Conservation (phyloP, 1,140 invertebrate genomes). For the Homarus americanus region DNA sequence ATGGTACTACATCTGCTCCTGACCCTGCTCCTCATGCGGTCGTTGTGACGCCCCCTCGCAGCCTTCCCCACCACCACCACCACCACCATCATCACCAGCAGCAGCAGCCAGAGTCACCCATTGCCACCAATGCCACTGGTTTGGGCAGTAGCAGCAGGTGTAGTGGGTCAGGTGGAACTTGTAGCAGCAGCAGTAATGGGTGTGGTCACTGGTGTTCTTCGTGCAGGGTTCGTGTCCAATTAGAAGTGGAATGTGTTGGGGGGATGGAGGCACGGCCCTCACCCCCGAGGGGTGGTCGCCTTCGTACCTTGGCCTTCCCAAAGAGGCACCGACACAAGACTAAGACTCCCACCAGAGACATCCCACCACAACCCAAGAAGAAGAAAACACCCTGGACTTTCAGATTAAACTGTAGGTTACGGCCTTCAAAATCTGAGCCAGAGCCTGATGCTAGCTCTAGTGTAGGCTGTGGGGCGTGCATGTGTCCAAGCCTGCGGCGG, state of each 20-base stretch:
- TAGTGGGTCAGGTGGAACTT: conserved; percentile 9
- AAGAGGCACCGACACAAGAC: conserved; percentile 65
- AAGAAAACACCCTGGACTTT: conserved; percentile 74
- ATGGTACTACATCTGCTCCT: conserved; percentile 37
- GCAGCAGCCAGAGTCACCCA: conserved; percentile 33
- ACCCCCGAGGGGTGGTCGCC: conserved; percentile 29
- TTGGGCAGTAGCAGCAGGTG: conserved; percentile 9
- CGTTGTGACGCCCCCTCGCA: conserved; percentile 54
- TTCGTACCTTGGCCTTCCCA: conserved; percentile 66
- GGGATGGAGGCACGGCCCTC: conserved; percentile 49
- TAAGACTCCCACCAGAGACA: conserved; percentile 59
- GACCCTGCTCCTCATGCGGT: conserved; percentile 32
- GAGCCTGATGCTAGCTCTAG: conserved; percentile 42
- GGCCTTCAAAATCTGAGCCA: conserved; percentile 55
- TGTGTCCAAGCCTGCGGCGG: conserved; percentile 57
- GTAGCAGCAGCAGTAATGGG: conserved; percentile 28
- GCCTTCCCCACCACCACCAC: conserved; percentile 54
- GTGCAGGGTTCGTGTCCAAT: conserved; percentile 62
- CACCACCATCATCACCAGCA: conserved; percentile 40
- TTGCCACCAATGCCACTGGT: conserved; percentile 4
- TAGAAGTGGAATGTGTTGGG: conserved; percentile 69
- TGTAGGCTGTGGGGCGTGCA: conserved; percentile 65
- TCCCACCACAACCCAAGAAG: conserved; percentile 67
- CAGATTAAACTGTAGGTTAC: conserved; percentile 68
- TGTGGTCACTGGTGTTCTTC: conserved; percentile 70